phyloP scores from a whole-genome alignment of 2,888 invertebrate species.

The Drosophila ezoana region DNA sequence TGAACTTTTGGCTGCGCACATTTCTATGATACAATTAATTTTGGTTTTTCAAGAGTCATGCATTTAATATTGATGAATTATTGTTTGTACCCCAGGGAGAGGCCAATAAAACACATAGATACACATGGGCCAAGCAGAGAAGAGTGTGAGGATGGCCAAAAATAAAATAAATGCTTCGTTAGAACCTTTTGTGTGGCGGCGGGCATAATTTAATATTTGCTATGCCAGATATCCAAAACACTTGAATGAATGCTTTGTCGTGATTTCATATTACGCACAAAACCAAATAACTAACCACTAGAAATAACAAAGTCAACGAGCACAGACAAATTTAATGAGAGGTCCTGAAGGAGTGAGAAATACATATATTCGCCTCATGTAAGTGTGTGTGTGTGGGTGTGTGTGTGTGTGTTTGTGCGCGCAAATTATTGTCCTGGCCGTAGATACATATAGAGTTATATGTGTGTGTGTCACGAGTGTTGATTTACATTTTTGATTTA shows the following conservation, averaged over 20 bases:
- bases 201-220: conserved; percentile 73
- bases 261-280: conserved; percentile 69
- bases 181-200: conserved; percentile 67
- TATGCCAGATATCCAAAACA: conserved; percentile 56
- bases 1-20: neutral
- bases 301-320: conserved; percentile 61
- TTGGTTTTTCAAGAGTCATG: conserved; percentile 29
- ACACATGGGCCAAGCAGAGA: neutral
- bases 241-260: conserved; percentile 67
- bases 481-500: conserved; percentile 80
- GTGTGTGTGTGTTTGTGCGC: conserved; percentile 21
- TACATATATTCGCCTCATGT: conserved; percentile 2
- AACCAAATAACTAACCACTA: conserved; percentile 70
- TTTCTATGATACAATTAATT: conserved; percentile 37
- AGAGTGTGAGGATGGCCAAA: conserved; percentile 13
- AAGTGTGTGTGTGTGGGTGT: conserved; percentile 3
- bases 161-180: conserved; percentile 76
- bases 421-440: conserved; percentile 58
- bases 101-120: conserved; percentile 31
- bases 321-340: conserved; percentile 69
- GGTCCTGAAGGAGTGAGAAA: conserved; percentile 33
- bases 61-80: conserved; percentile 57
- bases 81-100: conserved; percentile 30
- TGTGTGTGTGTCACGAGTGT: conserved; percentile 50
- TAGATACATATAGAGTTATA: conserved; percentile 17